Evolutionary conservation across 2,797 vertebrate genomes (phyloP).

Genomic region (Pipistrellus pipistrellus): DNA sequence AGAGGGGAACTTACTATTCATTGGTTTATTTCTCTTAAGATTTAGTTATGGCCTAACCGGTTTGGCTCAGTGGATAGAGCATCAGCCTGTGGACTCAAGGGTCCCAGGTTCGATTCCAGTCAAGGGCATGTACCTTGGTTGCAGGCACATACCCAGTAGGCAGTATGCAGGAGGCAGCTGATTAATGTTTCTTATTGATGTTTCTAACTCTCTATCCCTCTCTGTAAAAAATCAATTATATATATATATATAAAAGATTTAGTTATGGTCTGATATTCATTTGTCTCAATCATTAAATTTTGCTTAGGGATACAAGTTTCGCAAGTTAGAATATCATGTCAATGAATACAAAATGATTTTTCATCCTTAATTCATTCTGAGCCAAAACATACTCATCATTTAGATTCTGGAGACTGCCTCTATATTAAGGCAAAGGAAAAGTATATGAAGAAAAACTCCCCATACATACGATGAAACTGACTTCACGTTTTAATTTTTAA

Average conservation of each 20-base stretch:
- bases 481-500: conserved; percentile 7
- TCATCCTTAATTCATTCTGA: background rate
- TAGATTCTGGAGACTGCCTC: background rate
- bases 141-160: no score
- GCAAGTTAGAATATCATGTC: conserved; percentile 26
- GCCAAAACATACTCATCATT: background rate
- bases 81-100: no score
- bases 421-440: conserved; percentile 43
- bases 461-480: background rate
- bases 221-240: no score
- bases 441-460: conserved; percentile 11
- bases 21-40: background rate
- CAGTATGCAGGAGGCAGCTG: no score
- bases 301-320: background rate
- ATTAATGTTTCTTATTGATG: no score
- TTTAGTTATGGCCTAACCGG: no score
- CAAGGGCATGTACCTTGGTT: no score
- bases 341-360: conserved; percentile 13
- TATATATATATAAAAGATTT: background rate
- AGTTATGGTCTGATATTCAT: conserved; percentile 2
- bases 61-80: no score
- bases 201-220: no score
- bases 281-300: conserved; percentile 17
- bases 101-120: no score
- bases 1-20: background rate